A percentile compares a stretch with the other conserved stretches of the same genome.
Evolutionary conservation across 2,797 vertebrate genomes (phyloP).

Genomic region (Salmo trutta): DNA sequence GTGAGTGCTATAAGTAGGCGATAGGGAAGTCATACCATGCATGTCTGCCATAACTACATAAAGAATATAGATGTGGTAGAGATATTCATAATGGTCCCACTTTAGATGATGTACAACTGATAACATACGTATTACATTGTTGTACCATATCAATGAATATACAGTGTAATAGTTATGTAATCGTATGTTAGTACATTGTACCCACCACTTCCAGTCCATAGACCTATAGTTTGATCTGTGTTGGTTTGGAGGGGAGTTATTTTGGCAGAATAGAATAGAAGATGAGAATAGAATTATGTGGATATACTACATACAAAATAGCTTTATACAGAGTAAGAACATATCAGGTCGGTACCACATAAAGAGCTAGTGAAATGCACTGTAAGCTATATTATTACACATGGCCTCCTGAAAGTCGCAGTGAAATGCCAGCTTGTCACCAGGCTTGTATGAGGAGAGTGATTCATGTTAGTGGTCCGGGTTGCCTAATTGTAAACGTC

Average conservation of each 20-base stretch:
- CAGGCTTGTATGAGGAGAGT: slow-evolving; percentile 24
- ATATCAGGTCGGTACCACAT: too few relatives aligned
- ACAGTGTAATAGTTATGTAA: too few relatives aligned
- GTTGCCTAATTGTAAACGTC: slow-evolving; percentile 24
- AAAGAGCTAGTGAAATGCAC: slow-evolving; percentile 15
- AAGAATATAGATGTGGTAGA: too few relatives aligned
- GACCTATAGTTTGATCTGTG: too few relatives aligned
- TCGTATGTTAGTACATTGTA: too few relatives aligned
- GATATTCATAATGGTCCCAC: background rate
- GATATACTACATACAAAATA: too few relatives aligned
- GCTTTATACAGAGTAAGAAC: too few relatives aligned
- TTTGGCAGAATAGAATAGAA: background rate
- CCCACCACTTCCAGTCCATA: too few relatives aligned
- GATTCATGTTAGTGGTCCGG: slow-evolving; percentile 22
- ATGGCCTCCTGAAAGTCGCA: slow-evolving; percentile 50
- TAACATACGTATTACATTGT: too few relatives aligned
- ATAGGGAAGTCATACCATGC: slow-evolving; percentile 16
- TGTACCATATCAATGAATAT: too few relatives aligned
- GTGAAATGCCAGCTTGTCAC: slow-evolving; percentile 48
- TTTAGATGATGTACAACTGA: background rate
- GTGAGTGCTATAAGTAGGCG: slow-evolving; percentile 26
- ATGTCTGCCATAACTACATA: background rate
- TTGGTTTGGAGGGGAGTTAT: background rate
- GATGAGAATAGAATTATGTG: background rate
- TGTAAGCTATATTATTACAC: slow-evolving; percentile 23